Evolutionary conservation across 2,888 invertebrate genomes (phyloP), one percentile per base, ranked within the genome.

Genomic region (Agonum fuliginosum): DNA sequence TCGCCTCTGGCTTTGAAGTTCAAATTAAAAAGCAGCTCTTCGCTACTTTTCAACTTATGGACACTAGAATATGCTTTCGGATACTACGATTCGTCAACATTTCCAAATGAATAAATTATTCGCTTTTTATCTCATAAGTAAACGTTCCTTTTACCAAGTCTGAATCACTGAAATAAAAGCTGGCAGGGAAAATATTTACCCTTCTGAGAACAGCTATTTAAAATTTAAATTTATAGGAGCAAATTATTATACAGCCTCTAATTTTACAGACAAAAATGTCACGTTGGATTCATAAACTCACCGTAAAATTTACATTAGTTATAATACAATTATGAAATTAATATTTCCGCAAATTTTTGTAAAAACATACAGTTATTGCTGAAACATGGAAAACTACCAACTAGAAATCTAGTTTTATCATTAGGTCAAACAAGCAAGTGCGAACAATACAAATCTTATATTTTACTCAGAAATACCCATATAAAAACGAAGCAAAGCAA

Each of bases 41-140:
- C 10, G 27, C 30, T 62, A 30, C 58, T 30, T 62, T 30, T 6
- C 27, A 62, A 62, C 5, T 30, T 62, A 62, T 62, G 58, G 30
- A 30, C 17, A 30, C 30, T 62, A 30, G 58, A 27, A 17, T 27
- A 27, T 46, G 17, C 46, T 37, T 37, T 37, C 12, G 46, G 14
- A 6, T 37, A 37, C 37, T 37, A 37, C 37, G 3, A 37, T 37
- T 37, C 37, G n/a, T 37, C 37, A 37, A 54, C 54, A 54, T 54
- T 54, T 4, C 24, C 4, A 54, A n/a, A 54, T 54, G 54, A 54
- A 54, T 54, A 54, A 54, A 54, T 54, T 54, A 54, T 54, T n/a
- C n/a, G 54, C 54, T 24, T 24, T 24, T 54, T 54, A 22, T 54
- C 54, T 22, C 54, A 37, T 1, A 37, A 37, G 37, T 37, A 37